Conservation (phyloP, 2,113 vertebrate genomes). For the Toxostoma redivivum region DNA sequence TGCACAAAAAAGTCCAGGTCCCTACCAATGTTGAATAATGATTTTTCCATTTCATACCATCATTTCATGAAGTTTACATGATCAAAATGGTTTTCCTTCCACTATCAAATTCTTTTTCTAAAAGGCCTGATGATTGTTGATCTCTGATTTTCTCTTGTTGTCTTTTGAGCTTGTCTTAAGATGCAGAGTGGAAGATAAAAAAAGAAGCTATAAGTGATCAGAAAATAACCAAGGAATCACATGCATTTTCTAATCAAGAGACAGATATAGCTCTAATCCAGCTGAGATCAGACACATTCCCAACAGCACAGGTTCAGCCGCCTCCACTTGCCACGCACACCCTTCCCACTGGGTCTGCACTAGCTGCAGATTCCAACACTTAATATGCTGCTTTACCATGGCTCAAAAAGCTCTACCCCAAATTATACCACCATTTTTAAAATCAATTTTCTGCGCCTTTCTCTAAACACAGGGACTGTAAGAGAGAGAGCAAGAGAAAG, state of each 20-base stretch:
- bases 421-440: background rate
- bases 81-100: background rate
- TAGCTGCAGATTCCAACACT: background rate
- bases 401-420: background rate
- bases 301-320: background rate
- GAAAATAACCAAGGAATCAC: background rate
- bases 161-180: background rate
- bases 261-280: background rate
- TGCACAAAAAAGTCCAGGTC: background rate
- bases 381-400: rapidly evolving
- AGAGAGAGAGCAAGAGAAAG: background rate
- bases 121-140: background rate
- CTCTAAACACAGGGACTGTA: background rate
- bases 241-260: background rate
- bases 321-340: background rate
- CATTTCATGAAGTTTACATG: background rate
- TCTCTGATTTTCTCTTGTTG: background rate
- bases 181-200: background rate
- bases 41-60: background rate
- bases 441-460: background rate
- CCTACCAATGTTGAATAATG: background rate
- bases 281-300: background rate
- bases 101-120: background rate
- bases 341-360: background rate
- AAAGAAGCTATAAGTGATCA: background rate